Base-by-base conservation (phyloP, 2,888 invertebrate genomes). In the Troglohyphantes excavatus region DNA sequence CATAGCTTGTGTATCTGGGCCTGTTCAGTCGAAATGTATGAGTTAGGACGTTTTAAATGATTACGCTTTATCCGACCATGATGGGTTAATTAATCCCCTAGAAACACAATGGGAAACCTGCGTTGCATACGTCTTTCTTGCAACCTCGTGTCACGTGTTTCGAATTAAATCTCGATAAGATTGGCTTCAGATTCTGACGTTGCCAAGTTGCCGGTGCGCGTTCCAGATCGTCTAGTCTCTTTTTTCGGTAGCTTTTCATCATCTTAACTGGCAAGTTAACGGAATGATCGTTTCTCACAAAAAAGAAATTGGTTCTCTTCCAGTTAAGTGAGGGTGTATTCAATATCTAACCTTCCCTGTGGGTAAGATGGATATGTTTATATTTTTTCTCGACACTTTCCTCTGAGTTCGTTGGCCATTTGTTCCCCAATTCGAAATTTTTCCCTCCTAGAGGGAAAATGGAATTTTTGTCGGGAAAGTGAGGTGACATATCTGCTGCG, bases 351-450 rank as follows among this genome's bases (percentile, higher is more conserved):
- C 78, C 23, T 53, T 78, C 65, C 39, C 2, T 33, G 3, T 61
- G 39, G 19, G 2, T 76, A 19, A n/a, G n/a, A 23, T 19, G 65
- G 43, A 29, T 75, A 27, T 43, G 78, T 78, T 63, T 78, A 39
- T 78, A 39, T 65, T 65, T 17, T 33, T 72, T 26, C 72, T 23
- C 6, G 21, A n/a, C 29, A n/a, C 23, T 43, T 21, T 23, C 19
- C 46, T 33, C 26, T 11, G 33, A 43, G 78, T 78, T 78, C 78
- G 78, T 78, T 65, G 78, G n/a, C 78, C 78, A 65, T 43, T 78
- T 78, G 43, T 67, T 78, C 39, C 26, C 23, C n/a, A 61, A 33
- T 29, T 65, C 23, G 13, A 46, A 23, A 27, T 72, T 23, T 19
- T 72, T 72, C n/a, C 26, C 33, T 39, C 39, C 39, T 39, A 39